Conservation (phyloP, 64 coral and sea anemone species). For the Hydrozoanthus tunicans region DNA sequence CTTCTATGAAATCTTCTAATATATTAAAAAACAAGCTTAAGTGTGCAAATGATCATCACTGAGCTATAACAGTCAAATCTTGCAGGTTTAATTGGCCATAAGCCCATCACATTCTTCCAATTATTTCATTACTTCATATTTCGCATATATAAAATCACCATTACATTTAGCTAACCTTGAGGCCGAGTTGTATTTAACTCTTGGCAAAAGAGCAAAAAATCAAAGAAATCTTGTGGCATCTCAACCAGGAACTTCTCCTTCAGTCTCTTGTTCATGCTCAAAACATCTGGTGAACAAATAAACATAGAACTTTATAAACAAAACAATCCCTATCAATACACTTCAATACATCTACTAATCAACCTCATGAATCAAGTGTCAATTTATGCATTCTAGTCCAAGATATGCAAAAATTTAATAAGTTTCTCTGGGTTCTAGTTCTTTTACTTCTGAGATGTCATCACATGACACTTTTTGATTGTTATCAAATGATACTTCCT, state of each 20-base stretch:
- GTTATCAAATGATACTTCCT: no score
- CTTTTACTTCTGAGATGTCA: no score
- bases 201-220: conserved; percentile 89
- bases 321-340: neutral
- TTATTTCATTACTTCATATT: no score
- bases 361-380: neutral
- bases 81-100: no score
- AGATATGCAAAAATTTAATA: no score
- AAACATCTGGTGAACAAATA: conserved; percentile 26
- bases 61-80: no score
- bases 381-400: neutral
- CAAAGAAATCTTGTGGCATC: conserved; percentile 95
- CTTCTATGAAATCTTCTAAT: no score
- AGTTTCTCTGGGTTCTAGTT: no score
- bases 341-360: neutral
- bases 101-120: no score
- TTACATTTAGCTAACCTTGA: conserved; percentile 56
- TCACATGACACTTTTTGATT: no score
- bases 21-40: no score
- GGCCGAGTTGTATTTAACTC: conserved; percentile 61
- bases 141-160: neutral
- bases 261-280: conserved; percentile 51
- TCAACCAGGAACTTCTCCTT: conserved; percentile 85
- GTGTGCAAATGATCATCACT: no score
- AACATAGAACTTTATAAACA: neutral